phyloP scores from a whole-genome alignment of 2,797 vertebrate genomes.

The Liasis olivaceus region DNA sequence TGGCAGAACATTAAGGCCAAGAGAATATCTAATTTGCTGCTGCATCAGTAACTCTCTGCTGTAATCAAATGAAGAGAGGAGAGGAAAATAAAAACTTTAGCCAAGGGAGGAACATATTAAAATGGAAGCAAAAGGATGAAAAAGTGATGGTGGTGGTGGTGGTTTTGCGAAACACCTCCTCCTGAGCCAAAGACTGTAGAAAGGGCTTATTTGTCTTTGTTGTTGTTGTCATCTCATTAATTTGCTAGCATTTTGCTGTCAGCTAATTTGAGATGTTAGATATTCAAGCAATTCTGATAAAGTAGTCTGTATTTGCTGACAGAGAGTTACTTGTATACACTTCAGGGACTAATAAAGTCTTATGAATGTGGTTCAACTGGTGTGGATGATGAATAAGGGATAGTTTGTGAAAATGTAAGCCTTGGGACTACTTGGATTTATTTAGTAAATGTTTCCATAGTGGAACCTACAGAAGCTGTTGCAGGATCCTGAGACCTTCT shows the following conservation, averaged over 20 bases:
- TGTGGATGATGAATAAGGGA: not conserved
- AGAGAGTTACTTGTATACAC: not conserved
- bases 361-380: not conserved
- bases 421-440: not conserved
- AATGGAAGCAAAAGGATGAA: not conserved
- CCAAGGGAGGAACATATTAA: conserved; percentile 11
- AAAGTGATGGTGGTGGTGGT: not conserved
- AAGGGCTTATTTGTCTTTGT: not conserved
- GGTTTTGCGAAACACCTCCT: not conserved
- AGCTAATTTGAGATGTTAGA: not conserved
- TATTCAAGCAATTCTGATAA: not conserved
- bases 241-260: not conserved
- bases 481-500: not conserved
- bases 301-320: not conserved
- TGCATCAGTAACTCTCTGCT: conserved; percentile 51
- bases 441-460: not conserved
- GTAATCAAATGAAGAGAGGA: conserved; percentile 37
- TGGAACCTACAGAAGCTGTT: not conserved
- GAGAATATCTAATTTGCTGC: conserved; percentile 57
- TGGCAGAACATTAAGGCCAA: conserved; percentile 34
- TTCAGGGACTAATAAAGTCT: not conserved
- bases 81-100: not conserved
- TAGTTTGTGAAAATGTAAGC: not conserved
- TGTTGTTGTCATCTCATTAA: not conserved
- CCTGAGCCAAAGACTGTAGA: not conserved